Base-by-base conservation (phyloP, 2,888 invertebrate species). In the Acleris cristana region DNA sequence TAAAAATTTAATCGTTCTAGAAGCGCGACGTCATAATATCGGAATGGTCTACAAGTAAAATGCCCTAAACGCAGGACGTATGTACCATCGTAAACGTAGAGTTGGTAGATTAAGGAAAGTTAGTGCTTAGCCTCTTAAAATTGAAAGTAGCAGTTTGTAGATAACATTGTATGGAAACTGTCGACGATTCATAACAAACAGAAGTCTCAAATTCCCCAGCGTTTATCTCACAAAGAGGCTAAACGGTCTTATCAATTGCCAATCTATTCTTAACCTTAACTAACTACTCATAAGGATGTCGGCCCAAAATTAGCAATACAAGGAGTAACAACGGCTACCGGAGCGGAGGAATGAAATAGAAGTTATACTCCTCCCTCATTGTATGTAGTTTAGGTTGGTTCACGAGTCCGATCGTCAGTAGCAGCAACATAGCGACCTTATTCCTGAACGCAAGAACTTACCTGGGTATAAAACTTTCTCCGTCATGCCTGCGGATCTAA, bases 401-500 rank as follows among this genome's bases (percentile, higher is more conserved):
- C 40, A 40, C 40, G 40, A 40, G 40, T 14, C 40, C 1, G 40
- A 14, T 12, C 40, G n/a, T 48, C 48, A 18, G 48, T 48, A 48
- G 48, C 48, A 48, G 18, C 48, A n/a, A n/a, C 18, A 48, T 48
- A n/a, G 48, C 58, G 34, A 60, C 68, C 64, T 59, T 55, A 59
- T 64, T 64, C 52, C 59, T 57, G 51, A 40, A 56, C 40, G 40
- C 55, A 66, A 85, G 94, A 94, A 95, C 95, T 95, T 94, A 95
- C 96, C 96, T 94, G 95, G 95, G 92, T 95, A 95, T 94, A 96
- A 95, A 90, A 95, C 95, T 94, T 95, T 96, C 94, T 96, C 96
- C 95, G 96, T 95, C 96, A 96, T 96, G 94, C 95, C 95, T 95
- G 92, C 90, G 86, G 90, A 77, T 90, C 92, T 92, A 88, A 82